A percentile compares a stretch with the other conserved stretches of the same genome.
Conservation (phyloP, 2,888 invertebrate genomes). For the Zeuzera pyrina region DNA sequence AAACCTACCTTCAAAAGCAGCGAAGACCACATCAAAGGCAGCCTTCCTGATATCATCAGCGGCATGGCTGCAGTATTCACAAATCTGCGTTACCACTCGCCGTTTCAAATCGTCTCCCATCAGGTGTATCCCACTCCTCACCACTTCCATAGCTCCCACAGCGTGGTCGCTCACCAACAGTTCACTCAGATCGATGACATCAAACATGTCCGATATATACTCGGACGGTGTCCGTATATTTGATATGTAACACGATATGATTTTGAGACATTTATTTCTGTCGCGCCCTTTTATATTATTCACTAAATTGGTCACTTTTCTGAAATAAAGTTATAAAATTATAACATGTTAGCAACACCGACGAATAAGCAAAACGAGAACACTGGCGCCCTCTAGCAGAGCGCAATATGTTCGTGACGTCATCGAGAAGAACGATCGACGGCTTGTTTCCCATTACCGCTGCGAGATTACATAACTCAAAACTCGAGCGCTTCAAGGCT, state of each 20-base stretch:
- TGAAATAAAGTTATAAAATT: slow-evolving; percentile 15
- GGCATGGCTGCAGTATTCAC: slow-evolving; percentile 11
- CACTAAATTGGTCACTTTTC: slow-evolving; percentile 22
- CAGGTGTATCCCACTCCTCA: slow-evolving; percentile 16
- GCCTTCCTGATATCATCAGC: slow-evolving; percentile 16
- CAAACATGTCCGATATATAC: slow-evolving; percentile 20
- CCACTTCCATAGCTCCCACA: slow-evolving; percentile 17
- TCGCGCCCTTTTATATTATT: slow-evolving; percentile 22
- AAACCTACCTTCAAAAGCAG: slow-evolving; percentile 25
- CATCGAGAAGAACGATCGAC: too few species aligned
- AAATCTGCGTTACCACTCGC: slow-evolving; percentile 14
- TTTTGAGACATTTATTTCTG: slow-evolving; percentile 32
- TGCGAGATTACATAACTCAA: too few species aligned
- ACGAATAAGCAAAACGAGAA: too few species aligned
- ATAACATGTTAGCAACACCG: neutral
- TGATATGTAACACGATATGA: slow-evolving; percentile 28
- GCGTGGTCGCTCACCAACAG: slow-evolving; percentile 12
- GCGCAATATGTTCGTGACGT: too few species aligned
- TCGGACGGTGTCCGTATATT: slow-evolving; percentile 8
- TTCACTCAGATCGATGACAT: slow-evolving; percentile 18
- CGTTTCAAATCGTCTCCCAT: slow-evolving; percentile 19
- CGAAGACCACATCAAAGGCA: slow-evolving; percentile 23
- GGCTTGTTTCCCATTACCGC: too few species aligned
- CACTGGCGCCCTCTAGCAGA: too few species aligned
- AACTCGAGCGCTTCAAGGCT: too few species aligned